Percentiles rank a stretch among this genome's conserved stretches.
phyloP scores from a whole-genome alignment of 2,888 invertebrate genomes.

The Ophioninae sp. region DNA sequence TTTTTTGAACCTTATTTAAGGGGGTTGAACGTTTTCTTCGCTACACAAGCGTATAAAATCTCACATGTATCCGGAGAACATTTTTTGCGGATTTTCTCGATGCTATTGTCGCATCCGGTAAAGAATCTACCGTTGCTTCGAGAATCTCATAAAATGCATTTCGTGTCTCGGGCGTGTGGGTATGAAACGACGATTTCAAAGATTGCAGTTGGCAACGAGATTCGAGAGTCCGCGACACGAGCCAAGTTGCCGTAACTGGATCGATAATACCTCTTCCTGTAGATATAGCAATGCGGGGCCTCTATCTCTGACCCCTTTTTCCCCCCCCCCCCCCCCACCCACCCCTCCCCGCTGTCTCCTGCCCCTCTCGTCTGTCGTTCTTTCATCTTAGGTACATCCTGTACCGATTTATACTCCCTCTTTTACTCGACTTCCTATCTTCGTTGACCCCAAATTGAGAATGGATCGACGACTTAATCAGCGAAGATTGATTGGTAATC shows the following conservation, averaged over 20 bases:
- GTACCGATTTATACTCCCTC: neutral
- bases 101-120: neutral
- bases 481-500: neutral
- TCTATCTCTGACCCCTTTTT: constrained; percentile 37
- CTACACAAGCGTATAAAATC: neutral
- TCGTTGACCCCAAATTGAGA: neutral
- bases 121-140: constrained; percentile 1
- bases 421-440: neutral
- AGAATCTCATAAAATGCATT: constrained; percentile 27
- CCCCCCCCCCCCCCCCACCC: constrained; percentile 16
- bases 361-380: constrained; percentile 43
- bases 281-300: constrained; percentile 53
- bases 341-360: neutral
- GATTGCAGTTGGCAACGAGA: constrained; percentile 68
- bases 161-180: constrained; percentile 3
- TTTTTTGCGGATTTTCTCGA: neutral
- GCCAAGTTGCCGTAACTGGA: constrained; percentile 65
- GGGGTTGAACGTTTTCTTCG: neutral
- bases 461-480: neutral
- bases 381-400: neutral
- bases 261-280: constrained; percentile 61
- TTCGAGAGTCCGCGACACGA: constrained; percentile 65
- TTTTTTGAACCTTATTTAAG: neutral
- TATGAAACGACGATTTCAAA: constrained; percentile 60
- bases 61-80: neutral